Evolutionary conservation across 2,888 invertebrate genomes (phyloP).

Genomic region (Acronicta leporina): DNA sequence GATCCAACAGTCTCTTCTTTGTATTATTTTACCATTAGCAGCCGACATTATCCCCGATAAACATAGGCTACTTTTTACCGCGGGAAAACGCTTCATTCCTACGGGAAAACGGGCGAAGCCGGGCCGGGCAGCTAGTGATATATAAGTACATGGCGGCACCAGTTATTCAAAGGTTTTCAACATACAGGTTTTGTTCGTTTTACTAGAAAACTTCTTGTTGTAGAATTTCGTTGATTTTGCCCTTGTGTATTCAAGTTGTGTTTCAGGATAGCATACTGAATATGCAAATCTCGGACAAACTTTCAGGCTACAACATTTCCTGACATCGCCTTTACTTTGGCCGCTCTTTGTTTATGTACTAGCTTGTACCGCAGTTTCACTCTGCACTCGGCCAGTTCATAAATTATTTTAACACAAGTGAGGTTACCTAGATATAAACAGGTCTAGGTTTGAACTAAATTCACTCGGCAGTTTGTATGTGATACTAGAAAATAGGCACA

Average conservation of each 20-base stretch:
- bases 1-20: too few relatives aligned
- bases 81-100: too few relatives aligned
- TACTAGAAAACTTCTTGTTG: not conserved
- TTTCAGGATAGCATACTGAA: slow-evolving; percentile 11
- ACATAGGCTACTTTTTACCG: too few relatives aligned
- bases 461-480: slow-evolving; percentile 8
- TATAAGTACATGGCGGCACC: too few relatives aligned
- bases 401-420: slow-evolving; percentile 34
- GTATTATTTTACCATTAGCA: too few relatives aligned
- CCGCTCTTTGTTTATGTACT: slow-evolving; percentile 16
- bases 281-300: slow-evolving; percentile 34
- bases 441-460: slow-evolving; percentile 12
- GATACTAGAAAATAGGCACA: too few relatives aligned
- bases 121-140: too few relatives aligned
- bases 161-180: too few relatives aligned
- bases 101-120: too few relatives aligned
- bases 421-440: slow-evolving; percentile 12
- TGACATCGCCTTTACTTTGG: not conserved
- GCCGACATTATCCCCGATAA: too few relatives aligned
- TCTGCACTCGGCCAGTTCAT: slow-evolving; percentile 16
- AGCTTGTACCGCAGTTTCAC: slow-evolving; percentile 12
- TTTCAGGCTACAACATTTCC: slow-evolving; percentile 20
- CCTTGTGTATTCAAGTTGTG: not conserved
- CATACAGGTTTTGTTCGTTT: too few relatives aligned
- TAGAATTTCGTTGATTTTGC: not conserved